Conservation (phyloP, 1,140 invertebrate genomes). For the Heterodera carotae region DNA sequence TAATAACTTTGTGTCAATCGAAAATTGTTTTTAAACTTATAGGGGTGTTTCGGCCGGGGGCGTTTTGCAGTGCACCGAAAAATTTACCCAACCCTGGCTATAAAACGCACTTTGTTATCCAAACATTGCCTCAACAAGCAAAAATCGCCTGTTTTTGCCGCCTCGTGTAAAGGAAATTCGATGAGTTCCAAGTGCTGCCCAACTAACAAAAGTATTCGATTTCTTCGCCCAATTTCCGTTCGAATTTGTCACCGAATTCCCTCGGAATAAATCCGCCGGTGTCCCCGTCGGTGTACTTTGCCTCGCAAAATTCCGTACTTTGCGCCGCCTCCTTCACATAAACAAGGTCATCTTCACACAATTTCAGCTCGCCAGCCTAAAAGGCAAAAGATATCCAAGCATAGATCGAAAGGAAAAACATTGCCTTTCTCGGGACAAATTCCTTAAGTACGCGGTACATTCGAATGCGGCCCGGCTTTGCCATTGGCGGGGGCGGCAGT, state of each 20-base stretch:
- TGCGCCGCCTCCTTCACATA: slow-evolving; percentile 10
- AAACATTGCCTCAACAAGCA: slow-evolving; percentile 73
- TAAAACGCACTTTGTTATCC: slow-evolving; percentile 69
- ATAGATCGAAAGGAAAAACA: not conserved
- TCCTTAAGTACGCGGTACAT: slow-evolving; percentile 25
- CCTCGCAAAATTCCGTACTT: slow-evolving; percentile 5
- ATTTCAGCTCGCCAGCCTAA: slow-evolving; percentile 3
- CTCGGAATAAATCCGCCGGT: slow-evolving; percentile 5
- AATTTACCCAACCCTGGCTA: not conserved
- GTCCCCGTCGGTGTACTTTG: slow-evolving; percentile 16
- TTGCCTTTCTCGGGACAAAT: slow-evolving; percentile 19
- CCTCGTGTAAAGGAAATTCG: slow-evolving; percentile 75
- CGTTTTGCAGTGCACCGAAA: not conserved
- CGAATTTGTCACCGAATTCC: slow-evolving; percentile 30
- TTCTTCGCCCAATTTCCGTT: not conserved
- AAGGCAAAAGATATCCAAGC: slow-evolving; percentile 2
- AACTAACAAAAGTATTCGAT: slow-evolving; percentile 59
- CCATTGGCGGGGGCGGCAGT: slow-evolving; percentile 36
- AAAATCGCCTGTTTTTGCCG: slow-evolving; percentile 74
- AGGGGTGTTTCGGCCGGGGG: too few relatives aligned
- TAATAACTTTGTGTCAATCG: slow-evolving; percentile 5
- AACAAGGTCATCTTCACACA: slow-evolving; percentile 21
- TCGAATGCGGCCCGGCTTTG: slow-evolving; percentile 37
- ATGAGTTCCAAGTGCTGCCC: slow-evolving; percentile 72
- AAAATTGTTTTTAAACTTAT: too few relatives aligned